phyloP scores from a whole-genome alignment of 92 coral and sea anemone genomes.

The Chrysogorgia sp. region DNA sequence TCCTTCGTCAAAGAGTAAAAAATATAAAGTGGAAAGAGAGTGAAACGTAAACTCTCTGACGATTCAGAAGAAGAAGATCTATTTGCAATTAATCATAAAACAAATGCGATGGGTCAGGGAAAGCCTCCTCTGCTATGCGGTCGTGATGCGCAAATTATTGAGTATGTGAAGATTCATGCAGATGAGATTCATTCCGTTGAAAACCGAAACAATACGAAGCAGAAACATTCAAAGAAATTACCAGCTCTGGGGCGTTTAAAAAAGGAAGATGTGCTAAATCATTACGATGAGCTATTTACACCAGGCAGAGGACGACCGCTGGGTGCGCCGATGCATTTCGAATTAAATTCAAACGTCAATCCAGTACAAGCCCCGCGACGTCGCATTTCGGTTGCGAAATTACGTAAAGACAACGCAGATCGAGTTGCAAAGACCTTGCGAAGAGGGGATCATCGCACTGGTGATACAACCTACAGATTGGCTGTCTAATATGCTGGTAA shows the following conservation, averaged over 20 bases:
- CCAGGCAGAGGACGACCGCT: constrained; percentile 57
- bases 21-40: no score
- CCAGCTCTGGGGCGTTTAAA: constrained; percentile 8
- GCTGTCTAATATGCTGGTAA: constrained; percentile 51
- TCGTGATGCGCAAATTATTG: no score
- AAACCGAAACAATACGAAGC: not conserved
- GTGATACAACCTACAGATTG: constrained; percentile 58
- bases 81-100: no score
- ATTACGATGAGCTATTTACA: constrained; percentile 39
- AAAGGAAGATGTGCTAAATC: constrained; percentile 32
- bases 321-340: constrained; percentile 55
- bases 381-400: constrained; percentile 51
- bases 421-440: constrained; percentile 31
- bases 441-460: constrained; percentile 45
- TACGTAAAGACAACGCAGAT: constrained; percentile 48
- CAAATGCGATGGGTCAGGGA: no score
- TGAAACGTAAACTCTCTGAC: no score
- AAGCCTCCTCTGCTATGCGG: no score
- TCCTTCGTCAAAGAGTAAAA: no score
- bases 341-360: constrained; percentile 33
- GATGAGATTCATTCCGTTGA: not conserved
- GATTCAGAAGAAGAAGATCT: no score
- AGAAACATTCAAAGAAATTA: not conserved
- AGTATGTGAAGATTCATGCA: not conserved
- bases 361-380: constrained; percentile 55